These are phyloP conservation scores for Rhynchomys soricoides DNA, from an alignment of 2,113 vertebrate genomes.

Conservation along the genomic window DNA sequence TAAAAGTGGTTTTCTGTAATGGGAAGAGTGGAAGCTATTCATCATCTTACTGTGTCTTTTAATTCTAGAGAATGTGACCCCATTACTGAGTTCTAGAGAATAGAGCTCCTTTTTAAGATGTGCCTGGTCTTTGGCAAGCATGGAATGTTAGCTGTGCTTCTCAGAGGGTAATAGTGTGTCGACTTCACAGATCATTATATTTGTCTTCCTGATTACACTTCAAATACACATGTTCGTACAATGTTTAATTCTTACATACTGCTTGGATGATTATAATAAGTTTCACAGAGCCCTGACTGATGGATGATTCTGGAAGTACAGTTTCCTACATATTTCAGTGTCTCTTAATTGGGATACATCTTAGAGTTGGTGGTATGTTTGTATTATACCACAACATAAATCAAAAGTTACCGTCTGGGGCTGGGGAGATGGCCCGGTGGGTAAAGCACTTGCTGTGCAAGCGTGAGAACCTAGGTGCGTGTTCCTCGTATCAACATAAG, in stretches of 20 bases:
- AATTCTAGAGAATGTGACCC: background rate
- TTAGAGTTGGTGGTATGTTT: background rate
- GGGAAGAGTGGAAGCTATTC: background rate
- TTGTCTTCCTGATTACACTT: background rate
- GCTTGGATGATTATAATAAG: background rate
- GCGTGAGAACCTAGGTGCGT: background rate
- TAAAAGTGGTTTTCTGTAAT: background rate
- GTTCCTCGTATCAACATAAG: no score
- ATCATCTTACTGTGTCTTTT: background rate
- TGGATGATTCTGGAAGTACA: background rate
- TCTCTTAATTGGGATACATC: background rate
- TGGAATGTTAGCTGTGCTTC: background rate
- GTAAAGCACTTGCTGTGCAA: background rate
- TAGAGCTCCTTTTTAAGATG: background rate
- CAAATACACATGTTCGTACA: background rate
- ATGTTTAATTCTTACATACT: background rate
- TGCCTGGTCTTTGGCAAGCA: background rate
- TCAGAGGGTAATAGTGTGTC: background rate
- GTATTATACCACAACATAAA: background rate
- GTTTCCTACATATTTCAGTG: background rate
- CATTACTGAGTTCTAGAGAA: background rate
- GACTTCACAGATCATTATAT: constrained; percentile 13
- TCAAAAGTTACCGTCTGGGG: background rate
- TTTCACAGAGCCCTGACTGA: background rate
- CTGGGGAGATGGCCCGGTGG: background rate